These are phyloP conservation scores for Rhabdomys dilectus DNA, from an alignment of 2,113 vertebrate genomes.

Conservation along the genomic window DNA sequence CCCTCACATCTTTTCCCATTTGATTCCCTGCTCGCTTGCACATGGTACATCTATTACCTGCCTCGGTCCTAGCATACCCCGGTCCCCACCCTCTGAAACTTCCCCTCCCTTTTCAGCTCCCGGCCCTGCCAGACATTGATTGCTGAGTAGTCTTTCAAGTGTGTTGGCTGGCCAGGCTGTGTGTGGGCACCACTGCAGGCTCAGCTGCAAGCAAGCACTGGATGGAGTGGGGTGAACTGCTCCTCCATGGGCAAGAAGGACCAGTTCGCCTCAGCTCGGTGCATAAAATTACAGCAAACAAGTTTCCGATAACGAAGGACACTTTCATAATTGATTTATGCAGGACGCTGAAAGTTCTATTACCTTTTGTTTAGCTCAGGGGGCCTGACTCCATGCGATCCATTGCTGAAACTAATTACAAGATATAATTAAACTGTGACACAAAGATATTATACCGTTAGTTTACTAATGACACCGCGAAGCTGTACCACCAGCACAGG, in stretches of 20 bases:
- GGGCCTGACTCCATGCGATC: constrained; percentile 95
- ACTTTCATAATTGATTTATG: constrained; percentile 91
- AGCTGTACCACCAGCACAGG: constrained; percentile 94
- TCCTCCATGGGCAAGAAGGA: constrained; percentile 78
- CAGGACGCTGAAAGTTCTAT: constrained; percentile 89
- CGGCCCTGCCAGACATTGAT: neutral
- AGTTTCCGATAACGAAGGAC: constrained; percentile 88
- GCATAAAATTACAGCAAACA: constrained; percentile 90
- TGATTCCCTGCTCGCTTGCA: constrained; percentile 43
- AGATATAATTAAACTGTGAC: constrained; percentile 99
- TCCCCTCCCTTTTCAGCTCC: neutral
- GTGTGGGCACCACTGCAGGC: neutral
- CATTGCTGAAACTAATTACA: constrained; percentile 99
- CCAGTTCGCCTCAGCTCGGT: constrained; percentile 82
- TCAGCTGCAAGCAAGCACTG: constrained; percentile 32
- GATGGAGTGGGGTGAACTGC: constrained; percentile 67
- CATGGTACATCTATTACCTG: constrained; percentile 20
- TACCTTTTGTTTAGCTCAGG: constrained; percentile 93
- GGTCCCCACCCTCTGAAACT: rapidly evolving
- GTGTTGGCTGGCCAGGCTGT: neutral
- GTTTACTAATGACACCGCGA: constrained; percentile 95
- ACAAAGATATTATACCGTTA: constrained; percentile 91
- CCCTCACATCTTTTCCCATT: constrained; percentile 78
- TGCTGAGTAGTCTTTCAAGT: neutral
- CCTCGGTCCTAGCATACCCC: neutral